Base-by-base conservation (phyloP, 2,113 vertebrate species). In the Electrona antarctica region DNA sequence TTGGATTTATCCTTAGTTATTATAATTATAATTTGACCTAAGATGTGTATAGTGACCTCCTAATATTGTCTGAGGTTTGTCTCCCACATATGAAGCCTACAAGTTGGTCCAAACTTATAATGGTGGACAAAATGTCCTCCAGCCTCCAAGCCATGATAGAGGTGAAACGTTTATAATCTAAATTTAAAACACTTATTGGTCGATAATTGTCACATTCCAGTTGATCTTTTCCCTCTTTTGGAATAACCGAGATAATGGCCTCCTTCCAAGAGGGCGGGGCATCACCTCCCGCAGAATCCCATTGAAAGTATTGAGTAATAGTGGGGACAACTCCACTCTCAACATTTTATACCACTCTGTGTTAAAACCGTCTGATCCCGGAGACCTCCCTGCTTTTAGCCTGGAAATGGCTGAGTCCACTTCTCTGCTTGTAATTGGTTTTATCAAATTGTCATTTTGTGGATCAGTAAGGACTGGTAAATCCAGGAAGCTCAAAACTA, bases 281-380 rank as follows among this genome's bases (percentile, higher is more conserved):
- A n/a, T 65, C 47, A 1, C 33, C 41, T n/a, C 66, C 10, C 15
- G 8, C 6, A 70, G 11, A 1, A 47, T 11, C 29, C 41, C 50
- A 57, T 57, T 71, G 8, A 41, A 79, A 28, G 67, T 11, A 7
- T 0, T 13, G 41, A 79, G 67, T 1, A 75, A 47, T 4, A 1
- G 71, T 14, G 14, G 63, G 7, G 51, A 50, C 33, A 66, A 15
- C 52, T 74, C 13, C 46, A 28, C 52, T 13, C 1, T 45, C n/a
- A 76, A 72, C 15, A 21, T 29, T 45, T 64, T 73, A 8, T 73
- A 76, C 68, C 64, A 69, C 13, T 71, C 72, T 5, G 28, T 52
- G 1, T 59, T 3, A 61, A 69, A 78, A n/a, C 60, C 64, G 49
- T 71, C 21, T 21, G 21, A 21, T 21, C 21, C 72, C 7, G 63